phyloP scores from a whole-genome alignment of 2,113 vertebrate species.

The Malurus alboscapulatus region DNA sequence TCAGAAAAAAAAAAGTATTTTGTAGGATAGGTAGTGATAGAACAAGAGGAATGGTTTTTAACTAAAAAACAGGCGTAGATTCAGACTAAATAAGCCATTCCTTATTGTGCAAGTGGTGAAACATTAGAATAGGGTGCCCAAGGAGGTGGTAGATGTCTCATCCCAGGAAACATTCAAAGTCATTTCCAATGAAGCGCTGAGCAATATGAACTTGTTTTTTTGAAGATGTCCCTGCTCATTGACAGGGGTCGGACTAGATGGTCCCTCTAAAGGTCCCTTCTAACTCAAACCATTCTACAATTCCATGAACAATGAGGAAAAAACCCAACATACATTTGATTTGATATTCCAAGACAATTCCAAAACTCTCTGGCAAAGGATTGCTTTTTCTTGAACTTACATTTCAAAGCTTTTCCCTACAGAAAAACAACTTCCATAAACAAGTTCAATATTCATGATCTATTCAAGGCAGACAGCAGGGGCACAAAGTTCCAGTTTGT shows the following conservation, averaged over 20 bases:
- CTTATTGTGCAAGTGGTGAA: not conserved
- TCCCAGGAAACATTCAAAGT: not conserved
- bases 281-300: not conserved
- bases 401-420: not conserved
- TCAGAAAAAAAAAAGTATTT: not conserved
- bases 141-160: not conserved
- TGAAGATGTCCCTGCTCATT: not conserved
- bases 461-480: not conserved
- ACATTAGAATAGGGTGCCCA: not conserved
- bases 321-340: fast-evolving
- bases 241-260: not conserved
- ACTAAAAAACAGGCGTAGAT: not conserved
- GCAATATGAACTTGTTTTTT: not conserved
- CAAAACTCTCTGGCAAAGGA: not conserved
- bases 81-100: not conserved
- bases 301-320: not conserved
- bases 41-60: not conserved
- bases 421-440: not conserved
- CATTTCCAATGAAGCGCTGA: not conserved
- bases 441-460: not conserved
- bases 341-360: not conserved
- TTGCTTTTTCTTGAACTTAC: not conserved
- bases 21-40: not conserved
- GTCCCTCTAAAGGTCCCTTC: not conserved
- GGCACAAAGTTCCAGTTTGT: not conserved